A percentile compares a stretch with the other conserved stretches of the same genome.
phyloP scores from a whole-genome alignment of 2,888 invertebrate genomes.

The Drosophila prostipennis region DNA sequence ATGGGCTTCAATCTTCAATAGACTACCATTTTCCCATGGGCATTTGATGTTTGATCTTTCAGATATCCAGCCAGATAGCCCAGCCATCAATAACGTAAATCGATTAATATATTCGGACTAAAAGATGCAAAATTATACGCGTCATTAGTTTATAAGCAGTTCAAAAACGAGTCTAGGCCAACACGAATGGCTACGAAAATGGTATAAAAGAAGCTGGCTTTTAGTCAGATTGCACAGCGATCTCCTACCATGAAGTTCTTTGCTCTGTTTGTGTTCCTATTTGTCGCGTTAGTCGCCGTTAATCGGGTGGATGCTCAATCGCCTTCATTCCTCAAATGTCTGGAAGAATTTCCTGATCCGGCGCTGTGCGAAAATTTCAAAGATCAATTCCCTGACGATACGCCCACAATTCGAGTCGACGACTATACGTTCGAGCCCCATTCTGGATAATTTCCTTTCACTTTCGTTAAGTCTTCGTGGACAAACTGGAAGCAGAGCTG shows the following conservation, averaged over 20 bases:
- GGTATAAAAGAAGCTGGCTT: constrained; percentile 8
- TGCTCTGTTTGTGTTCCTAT: background rate
- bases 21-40: background rate
- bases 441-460: background rate
- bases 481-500: background rate
- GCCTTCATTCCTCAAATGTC: background rate
- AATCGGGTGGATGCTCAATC: background rate
- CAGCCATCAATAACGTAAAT: background rate
- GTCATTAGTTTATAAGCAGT: background rate
- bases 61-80: background rate
- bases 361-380: constrained; percentile 1
- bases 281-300: background rate
- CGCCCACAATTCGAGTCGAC: background rate
- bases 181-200: background rate
- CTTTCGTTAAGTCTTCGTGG: background rate
- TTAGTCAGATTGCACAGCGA: constrained; percentile 4
- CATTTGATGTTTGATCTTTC: background rate
- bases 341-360: background rate
- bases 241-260: constrained; percentile 10
- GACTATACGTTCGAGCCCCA: background rate
- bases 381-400: background rate
- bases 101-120: constrained; percentile 5
- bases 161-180: constrained; percentile 11
- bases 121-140: constrained; percentile 7
- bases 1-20: background rate